These are phyloP conservation scores for Proteles cristata DNA, from an alignment of 2,113 vertebrate species.

Conservation along the genomic window DNA sequence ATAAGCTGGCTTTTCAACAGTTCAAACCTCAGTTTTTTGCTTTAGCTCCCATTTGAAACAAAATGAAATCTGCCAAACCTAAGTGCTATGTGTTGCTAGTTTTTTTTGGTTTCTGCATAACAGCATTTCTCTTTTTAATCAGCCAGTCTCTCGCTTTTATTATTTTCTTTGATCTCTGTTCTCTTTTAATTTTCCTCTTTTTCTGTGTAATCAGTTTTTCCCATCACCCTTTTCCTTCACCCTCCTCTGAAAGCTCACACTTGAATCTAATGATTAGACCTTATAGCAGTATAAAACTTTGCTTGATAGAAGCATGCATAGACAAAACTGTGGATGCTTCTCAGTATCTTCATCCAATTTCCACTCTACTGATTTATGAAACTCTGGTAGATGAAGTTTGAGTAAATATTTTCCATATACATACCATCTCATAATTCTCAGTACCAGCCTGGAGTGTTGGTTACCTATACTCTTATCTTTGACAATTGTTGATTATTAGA, in stretches of 20 bases:
- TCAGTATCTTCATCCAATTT: not conserved
- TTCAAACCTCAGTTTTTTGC: slow-evolving; percentile 3
- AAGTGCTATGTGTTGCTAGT: not conserved
- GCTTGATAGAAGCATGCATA: not conserved
- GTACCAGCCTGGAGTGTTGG: not conserved
- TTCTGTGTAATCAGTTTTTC: not conserved
- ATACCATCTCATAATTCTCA: not conserved
- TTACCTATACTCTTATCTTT: not conserved
- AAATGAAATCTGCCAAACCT: slow-evolving; percentile 10
- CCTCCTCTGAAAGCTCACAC: not conserved
- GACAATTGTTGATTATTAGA: not conserved
- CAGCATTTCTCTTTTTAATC: slow-evolving; percentile 10
- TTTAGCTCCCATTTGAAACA: slow-evolving; percentile 10
- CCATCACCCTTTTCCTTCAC: not conserved
- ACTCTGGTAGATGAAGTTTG: not conserved
- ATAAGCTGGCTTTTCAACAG: not conserved
- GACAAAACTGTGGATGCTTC: not conserved
- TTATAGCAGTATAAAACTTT: not conserved
- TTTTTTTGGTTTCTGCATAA: not conserved
- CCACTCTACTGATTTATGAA: not conserved
- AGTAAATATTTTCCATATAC: not conserved
- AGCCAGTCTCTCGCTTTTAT: not conserved
- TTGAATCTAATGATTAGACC: not conserved
- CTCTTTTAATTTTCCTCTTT: not conserved
- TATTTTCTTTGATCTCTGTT: slow-evolving; percentile 20